Percentiles rank a stretch among this genome's conserved stretches.
phyloP scores from a whole-genome alignment of 2,888 invertebrate genomes.

The Sussaba pulchella region DNA sequence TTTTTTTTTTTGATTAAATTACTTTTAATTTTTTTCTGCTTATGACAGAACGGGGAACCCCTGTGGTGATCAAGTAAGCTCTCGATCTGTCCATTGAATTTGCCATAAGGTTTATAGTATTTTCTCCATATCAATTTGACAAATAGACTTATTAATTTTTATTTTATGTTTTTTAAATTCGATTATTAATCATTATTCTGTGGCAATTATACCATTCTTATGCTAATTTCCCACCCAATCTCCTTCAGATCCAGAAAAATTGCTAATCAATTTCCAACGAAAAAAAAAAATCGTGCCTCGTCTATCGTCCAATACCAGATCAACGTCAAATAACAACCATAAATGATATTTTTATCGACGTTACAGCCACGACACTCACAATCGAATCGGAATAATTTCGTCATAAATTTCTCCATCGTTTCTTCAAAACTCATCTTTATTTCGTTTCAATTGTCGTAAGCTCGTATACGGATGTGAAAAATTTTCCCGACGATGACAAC shows the following conservation, averaged over 20 bases:
- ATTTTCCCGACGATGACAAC: conserved; percentile 7
- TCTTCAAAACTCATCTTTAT: not conserved
- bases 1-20: too few relatives aligned
- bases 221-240: conserved; percentile 28
- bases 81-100: conserved; percentile 70
- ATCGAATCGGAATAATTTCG: not conserved
- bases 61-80: conserved; percentile 88
- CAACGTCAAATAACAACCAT: conserved; percentile 18
- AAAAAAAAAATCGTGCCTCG: not conserved
- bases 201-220: not conserved
- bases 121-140: too few relatives aligned
- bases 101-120: too few relatives aligned
- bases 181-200: not conserved
- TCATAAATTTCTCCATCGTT: not conserved
- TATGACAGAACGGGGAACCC: conserved; percentile 86
- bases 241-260: conserved; percentile 9
- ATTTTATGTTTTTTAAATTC: too few relatives aligned
- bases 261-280: not conserved
- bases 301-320: not conserved
- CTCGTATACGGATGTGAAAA: not conserved
- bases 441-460: not conserved
- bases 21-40: too few relatives aligned
- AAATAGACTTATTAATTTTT: too few relatives aligned
- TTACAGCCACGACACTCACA: conserved; percentile 7
- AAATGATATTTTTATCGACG: not conserved